These are phyloP conservation scores for Aproaerema taeniolella DNA, from an alignment of 2,888 invertebrate genomes.

Conservation along the genomic window DNA sequence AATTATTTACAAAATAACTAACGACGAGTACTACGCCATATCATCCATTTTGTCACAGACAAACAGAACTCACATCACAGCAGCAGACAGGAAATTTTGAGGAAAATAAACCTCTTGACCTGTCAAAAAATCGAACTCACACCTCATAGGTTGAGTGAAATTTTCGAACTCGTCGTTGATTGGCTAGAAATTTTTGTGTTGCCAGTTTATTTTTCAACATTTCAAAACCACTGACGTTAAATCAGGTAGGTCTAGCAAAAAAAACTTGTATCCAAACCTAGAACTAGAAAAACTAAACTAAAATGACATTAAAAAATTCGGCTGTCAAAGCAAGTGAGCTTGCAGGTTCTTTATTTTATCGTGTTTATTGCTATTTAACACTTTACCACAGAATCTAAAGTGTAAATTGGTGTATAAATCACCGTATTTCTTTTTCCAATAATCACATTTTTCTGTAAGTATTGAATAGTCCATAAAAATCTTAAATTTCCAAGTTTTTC, in stretches of 20 bases:
- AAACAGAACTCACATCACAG: no score
- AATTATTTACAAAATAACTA: constrained; percentile 58
- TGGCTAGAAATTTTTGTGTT: no score
- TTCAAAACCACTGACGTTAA: no score
- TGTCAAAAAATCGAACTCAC: background rate
- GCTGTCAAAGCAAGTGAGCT: constrained; percentile 30
- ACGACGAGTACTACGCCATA: constrained; percentile 57
- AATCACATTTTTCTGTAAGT: background rate
- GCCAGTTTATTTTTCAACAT: no score
- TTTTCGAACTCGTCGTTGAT: constrained; percentile 1
- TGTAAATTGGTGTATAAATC: background rate
- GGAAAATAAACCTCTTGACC: no score
- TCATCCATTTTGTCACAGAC: constrained; percentile 14
- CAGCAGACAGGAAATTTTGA: no score
- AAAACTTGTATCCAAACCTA: constrained; percentile 11
- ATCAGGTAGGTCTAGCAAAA: no score
- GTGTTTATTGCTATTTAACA: background rate
- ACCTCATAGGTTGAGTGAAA: no score
- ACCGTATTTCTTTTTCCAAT: constrained; percentile 2
- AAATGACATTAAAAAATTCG: constrained; percentile 1
- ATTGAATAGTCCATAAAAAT: background rate
- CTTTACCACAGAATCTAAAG: background rate
- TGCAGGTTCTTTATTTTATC: constrained; percentile 28
- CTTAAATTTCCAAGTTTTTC: background rate
- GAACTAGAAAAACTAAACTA: no score